Base-by-base conservation (phyloP, 1,140 invertebrate genomes). In the Pseudomyrmex sp. region DNA sequence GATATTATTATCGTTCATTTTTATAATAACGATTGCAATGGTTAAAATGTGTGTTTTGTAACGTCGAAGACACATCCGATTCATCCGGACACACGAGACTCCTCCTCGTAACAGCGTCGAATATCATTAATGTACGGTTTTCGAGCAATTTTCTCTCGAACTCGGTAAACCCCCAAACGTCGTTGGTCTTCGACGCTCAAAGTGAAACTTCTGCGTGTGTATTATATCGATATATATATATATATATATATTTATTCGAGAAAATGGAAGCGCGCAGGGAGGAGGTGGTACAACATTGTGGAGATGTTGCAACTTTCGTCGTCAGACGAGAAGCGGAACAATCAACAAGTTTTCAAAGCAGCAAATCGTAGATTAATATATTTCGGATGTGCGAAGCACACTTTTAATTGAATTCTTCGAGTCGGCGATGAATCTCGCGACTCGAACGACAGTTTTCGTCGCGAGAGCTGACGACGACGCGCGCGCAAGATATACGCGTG, bases 331-430 rank as follows among this genome's bases (percentile, higher is more conserved):
- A 52, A 70, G 52, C n/a, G 73, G 26, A 58, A 18, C 52, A 20
- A 79, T 79, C 63, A 79, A 79, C 63, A 69, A 79, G 63, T 79
- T 79, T 66, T 48, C 75, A 52, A 7, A 0, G 18, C 35, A 35
- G 15, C 44, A 15, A 58, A 44, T 12, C 50, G 62, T 18, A 8
- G 50, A 68, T 68, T 48, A n/a, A 46, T 23, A n/a, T 44, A 18
- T 15, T 58, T 35, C 5, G 35, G 35, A 0, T 35, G 35, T 35
- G 35, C 18, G 35, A 79, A 56, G 54, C 26, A 7, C 26, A 26
- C 26, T 35, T 12, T 50, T 54, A 77, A 77, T 15, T 56, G 18
- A 26, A 69, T 46, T 35, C 18, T 7, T 10, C 58, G 58, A 10
- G 10, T 26, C 5, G 13, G 13, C 59, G 44, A 26, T 23, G 5